Percentiles rank a stretch among this genome's conserved stretches.
Evolutionary conservation across 1,140 invertebrate genomes (phyloP).

Genomic region (Drosophila trapezifrons): DNA sequence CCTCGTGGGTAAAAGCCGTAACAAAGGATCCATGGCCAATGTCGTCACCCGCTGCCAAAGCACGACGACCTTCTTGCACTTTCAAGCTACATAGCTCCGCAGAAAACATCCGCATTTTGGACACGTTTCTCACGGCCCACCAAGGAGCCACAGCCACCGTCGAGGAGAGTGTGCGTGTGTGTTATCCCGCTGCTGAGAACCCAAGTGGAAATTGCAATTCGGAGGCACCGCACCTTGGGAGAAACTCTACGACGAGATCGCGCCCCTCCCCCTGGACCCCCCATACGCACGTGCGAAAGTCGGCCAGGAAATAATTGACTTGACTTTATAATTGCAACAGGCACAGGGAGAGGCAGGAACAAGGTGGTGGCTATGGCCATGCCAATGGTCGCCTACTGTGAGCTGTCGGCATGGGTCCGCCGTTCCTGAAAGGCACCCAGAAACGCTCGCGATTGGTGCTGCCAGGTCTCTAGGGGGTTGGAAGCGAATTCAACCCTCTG

Average conservation of each 20-base stretch:
- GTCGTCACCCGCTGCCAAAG: constrained; percentile 42
- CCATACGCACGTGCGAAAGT: constrained; percentile 80
- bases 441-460: constrained; percentile 70
- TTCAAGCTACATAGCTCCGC: neutral
- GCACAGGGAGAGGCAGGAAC: constrained; percentile 7
- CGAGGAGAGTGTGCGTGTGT: constrained; percentile 6
- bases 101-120: constrained; percentile 3
- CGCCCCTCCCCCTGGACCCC: constrained; percentile 63
- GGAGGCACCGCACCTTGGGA: constrained; percentile 40
- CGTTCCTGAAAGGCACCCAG: constrained; percentile 53
- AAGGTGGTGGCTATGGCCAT: constrained; percentile 11
- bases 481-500: constrained; percentile 62
- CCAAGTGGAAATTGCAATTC: constrained; percentile 61
- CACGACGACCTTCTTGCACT: constrained; percentile 13
- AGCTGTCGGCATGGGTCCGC: constrained; percentile 58
- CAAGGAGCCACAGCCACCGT: constrained; percentile 13
- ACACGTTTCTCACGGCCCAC: constrained; percentile 65
- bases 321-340: constrained; percentile 77
- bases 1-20: neutral
- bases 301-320: constrained; percentile 72
- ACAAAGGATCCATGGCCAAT: constrained; percentile 19
- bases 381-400: constrained; percentile 58
- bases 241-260: constrained; percentile 25
- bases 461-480: constrained; percentile 62
- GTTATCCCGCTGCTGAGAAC: constrained; percentile 76